Evolutionary conservation across 2,113 vertebrate genomes (phyloP).

Genomic region (Pygoscelis adeliae): DNA sequence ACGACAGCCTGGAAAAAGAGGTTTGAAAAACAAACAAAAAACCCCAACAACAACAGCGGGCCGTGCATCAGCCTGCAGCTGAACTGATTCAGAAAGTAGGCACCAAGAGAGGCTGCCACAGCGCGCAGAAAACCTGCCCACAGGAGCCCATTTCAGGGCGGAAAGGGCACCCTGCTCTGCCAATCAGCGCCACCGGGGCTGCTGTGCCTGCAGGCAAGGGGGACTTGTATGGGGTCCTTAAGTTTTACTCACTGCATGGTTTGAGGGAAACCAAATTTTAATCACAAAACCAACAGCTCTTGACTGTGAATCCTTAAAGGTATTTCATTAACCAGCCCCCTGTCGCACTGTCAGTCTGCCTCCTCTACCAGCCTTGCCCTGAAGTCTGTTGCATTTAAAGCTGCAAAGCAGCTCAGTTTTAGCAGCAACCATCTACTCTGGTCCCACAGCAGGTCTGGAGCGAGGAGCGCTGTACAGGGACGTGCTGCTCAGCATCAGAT

Average conservation of each 20-base stretch:
- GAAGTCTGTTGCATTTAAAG: not conserved
- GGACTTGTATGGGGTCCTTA: not conserved
- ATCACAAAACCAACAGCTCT: not conserved
- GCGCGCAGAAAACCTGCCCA: not conserved
- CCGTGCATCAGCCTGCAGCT: not conserved
- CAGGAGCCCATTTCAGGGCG: not conserved
- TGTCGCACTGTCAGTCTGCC: not conserved
- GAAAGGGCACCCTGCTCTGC: not conserved
- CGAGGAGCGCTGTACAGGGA: not conserved
- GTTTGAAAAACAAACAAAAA: not conserved
- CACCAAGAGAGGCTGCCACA: not conserved
- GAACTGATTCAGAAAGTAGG: fast-evolving
- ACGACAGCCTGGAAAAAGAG: not conserved
- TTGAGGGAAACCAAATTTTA: not conserved
- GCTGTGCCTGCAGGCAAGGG: not conserved
- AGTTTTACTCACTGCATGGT: no score
- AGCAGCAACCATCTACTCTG: not conserved
- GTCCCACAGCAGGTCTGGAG: not conserved
- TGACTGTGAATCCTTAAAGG: not conserved
- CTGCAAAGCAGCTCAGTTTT: not conserved
- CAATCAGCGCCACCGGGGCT: not conserved
- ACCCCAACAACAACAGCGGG: no score
- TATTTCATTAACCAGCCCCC: not conserved
- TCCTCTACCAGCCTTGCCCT: not conserved
- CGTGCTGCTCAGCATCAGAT: no score